Base-by-base conservation (phyloP, 2,888 invertebrate genomes). In the Lysandra bellargus region DNA sequence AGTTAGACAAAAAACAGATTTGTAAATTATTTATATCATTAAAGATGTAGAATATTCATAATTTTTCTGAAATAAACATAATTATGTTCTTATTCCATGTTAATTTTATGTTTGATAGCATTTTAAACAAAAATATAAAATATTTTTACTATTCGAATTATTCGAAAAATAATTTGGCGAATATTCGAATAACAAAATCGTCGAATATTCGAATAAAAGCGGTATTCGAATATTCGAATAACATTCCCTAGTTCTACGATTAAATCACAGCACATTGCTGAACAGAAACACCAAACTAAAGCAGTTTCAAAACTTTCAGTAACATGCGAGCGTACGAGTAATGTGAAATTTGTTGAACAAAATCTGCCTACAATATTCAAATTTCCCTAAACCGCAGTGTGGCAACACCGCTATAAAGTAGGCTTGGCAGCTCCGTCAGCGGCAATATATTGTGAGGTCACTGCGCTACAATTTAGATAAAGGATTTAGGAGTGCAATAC, bases 351-450 rank as follows among this genome's bases (percentile, higher is more conserved):
- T 69, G 69, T 69, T 33, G 5, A 69, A 69, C 69, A 49, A 30
- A 75, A 75, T 75, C 75, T n/a, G 30, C 75, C 75, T 75, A 75
- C 75, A 49, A 75, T 75, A 75, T 75, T 49, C 75, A 75, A 49
- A 75, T 75, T 75, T 53, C 12, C 75, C 44, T 14, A 12, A 49
- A 53, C 53, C 53, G 57, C 33, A 30, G 17, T 14, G 17, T 76
- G 76, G 57, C 14, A 76, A 57, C 76, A 76, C 57, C 33, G 49
- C 57, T 33, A 53, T 76, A 57, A 57, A 76, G 33, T 76, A 76
- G 76, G 76, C 76, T 76, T 57, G 76, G 57, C 76, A 57, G 23
- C 23, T 4, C 33, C 30, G 76, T 57, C 53, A 76, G 53, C 44
- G 49, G 53, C 33, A 57, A 76, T 76, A 57, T 57, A 76, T 57